These are phyloP conservation scores for Pyrrhura leucotis DNA, from an alignment of 2,797 vertebrate species.

Conservation along the genomic window DNA sequence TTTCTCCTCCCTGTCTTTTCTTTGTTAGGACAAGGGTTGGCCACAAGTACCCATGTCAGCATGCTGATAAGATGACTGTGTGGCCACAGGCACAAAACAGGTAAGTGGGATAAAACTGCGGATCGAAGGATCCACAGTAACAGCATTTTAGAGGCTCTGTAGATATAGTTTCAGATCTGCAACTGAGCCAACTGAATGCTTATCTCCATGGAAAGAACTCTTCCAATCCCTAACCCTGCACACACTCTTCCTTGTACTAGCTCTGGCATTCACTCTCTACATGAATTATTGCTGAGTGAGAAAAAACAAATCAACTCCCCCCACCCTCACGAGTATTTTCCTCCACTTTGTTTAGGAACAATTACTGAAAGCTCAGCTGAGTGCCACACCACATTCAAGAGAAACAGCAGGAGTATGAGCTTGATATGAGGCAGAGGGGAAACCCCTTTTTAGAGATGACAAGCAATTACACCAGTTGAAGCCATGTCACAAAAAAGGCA, in stretches of 20 bases:
- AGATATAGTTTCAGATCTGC: background rate
- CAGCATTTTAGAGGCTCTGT: background rate
- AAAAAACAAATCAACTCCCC: background rate
- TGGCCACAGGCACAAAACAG: background rate
- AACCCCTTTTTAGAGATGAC: background rate
- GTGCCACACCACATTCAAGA: background rate
- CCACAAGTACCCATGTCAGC: rapidly evolving
- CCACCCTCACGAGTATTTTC: background rate
- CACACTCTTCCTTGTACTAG: background rate
- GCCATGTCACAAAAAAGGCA: background rate
- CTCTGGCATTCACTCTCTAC: background rate
- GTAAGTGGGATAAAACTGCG: rapidly evolving
- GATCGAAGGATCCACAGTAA: background rate
- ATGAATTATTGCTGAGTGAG: background rate
- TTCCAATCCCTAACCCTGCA: background rate
- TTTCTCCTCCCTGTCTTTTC: background rate
- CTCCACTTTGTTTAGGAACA: background rate
- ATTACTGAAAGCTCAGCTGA: background rate
- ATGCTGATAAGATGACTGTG: background rate
- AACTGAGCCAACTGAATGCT: background rate
- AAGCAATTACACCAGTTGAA: background rate
- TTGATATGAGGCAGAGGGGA: background rate
- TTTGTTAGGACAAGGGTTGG: background rate
- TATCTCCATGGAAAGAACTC: background rate
- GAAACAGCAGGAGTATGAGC: background rate